Conservation (phyloP, 2,888 invertebrate species). For the Galerucella nymphaeae region DNA sequence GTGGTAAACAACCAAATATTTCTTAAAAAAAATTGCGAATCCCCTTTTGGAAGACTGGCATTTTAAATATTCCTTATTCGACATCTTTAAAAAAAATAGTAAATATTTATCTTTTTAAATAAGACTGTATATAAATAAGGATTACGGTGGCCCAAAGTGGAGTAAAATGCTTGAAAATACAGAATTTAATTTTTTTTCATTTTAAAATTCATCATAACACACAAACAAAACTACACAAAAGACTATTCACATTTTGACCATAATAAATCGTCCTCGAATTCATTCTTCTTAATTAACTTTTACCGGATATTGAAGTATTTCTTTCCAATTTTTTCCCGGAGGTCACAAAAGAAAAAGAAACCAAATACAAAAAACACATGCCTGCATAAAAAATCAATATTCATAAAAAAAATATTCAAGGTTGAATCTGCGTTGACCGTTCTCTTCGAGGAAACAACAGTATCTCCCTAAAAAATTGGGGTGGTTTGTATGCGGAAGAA, state of each 20-base stretch:
- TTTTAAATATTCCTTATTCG: too few relatives aligned
- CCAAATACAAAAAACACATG: constrained; percentile 24
- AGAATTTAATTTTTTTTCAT: too few relatives aligned
- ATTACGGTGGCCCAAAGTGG: too few relatives aligned
- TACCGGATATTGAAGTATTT: constrained; percentile 8
- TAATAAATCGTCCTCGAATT: not conserved
- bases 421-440: constrained; percentile 48
- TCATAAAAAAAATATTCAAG: constrained; percentile 40
- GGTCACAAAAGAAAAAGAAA: constrained; percentile 11
- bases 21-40: too few relatives aligned
- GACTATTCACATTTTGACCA: constrained; percentile 13
- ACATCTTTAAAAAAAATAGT: too few relatives aligned
- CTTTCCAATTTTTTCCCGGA: constrained; percentile 7
- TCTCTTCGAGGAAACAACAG: constrained; percentile 57
- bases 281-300: constrained; percentile 10
- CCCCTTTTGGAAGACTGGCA: too few relatives aligned
- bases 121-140: too few relatives aligned
- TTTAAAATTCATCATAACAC: not conserved
- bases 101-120: too few relatives aligned
- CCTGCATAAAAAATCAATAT: constrained; percentile 38
- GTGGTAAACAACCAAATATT: too few relatives aligned
- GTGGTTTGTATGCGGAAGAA: constrained; percentile 41
- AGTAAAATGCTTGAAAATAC: too few relatives aligned
- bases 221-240: not conserved
- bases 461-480: constrained; percentile 40